Base-by-base conservation (phyloP, 2,113 vertebrate species). In the Macrotis lagotis region DNA sequence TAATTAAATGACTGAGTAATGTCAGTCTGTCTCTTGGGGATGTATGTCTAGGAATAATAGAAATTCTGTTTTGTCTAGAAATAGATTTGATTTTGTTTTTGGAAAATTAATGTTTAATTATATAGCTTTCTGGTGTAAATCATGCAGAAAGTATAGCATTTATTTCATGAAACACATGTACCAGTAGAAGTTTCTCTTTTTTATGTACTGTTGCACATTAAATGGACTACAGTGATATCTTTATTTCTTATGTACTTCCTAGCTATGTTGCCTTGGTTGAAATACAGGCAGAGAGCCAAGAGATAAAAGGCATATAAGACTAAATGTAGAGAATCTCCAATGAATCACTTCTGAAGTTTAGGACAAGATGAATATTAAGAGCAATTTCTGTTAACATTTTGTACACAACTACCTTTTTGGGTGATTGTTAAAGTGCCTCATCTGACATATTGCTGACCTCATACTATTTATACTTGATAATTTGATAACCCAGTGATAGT, bases 391-490 rank as follows among this genome's bases (percentile, higher is more conserved):
- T 52, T 52, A 91, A 92, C 49, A 2, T 92, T 96, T 93, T 96
- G 93, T 97, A 90, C 51, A 3, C 93, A 93, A 16, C 92, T 94
- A 93, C 91, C 93, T 96, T 92, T 96, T 89, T 66, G 55, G 91
- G 94, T 94, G 95, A 48, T 91, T 94, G 52, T 97, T 95, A 19
- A 97, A 98, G 95, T 96, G 97, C 98, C 97, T 97, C 95, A 93
- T 95, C 59, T 90, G 48, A 88, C 95, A 93, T 98, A 93, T 93
- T 93, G 91, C 95, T 98, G 96, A 95, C 95, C 97, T 97, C 94
- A 52, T 96, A 44, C 50, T 97, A 51, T 98, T 97, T 96, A 92
- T 95, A 97, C 92, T 91, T 0, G 74, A 91, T 31, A 94, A 0
- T 95, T 95, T 94, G 95, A 94, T 96, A 92, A 94, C 66, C 53